These are phyloP conservation scores for Hippoglossus stenolepis DNA, from an alignment of 2,113 vertebrate species.

Conservation along the genomic window DNA sequence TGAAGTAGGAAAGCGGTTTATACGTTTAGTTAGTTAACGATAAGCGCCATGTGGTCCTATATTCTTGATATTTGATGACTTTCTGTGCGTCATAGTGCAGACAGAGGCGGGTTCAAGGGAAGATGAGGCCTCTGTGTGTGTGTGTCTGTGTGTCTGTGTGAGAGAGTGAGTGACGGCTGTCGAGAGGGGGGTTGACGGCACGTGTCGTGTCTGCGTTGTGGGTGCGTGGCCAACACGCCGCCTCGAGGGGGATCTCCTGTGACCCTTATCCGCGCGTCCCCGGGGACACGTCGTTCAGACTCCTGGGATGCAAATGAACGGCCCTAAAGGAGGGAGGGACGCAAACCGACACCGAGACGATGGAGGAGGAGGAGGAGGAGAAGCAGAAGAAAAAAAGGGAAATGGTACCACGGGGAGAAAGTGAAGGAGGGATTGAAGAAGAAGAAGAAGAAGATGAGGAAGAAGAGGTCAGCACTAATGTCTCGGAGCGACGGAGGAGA, in stretches of 20 bases:
- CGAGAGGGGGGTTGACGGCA: constrained; percentile 57
- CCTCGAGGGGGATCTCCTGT: constrained; percentile 74
- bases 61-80: neutral
- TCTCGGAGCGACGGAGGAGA: constrained; percentile 6
- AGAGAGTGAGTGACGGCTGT: neutral
- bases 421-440: neutral
- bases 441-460: neutral
- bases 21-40: neutral
- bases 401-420: too few species aligned
- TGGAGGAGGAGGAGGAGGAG: constrained; percentile 7
- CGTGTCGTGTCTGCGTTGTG: constrained; percentile 68
- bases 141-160: neutral
- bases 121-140: neutral
- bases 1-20: neutral
- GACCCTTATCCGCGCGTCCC: constrained; percentile 76
- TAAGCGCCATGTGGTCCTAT: neutral
- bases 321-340: constrained; percentile 56
- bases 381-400: constrained; percentile 7
- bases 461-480: neutral
- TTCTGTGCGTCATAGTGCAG: neutral
- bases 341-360: constrained; percentile 35
- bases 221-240: constrained; percentile 61
- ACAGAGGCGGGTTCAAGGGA: neutral
- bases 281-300: constrained; percentile 65
- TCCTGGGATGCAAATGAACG: constrained; percentile 77